These are phyloP conservation scores for Onychostruthus taczanowskii DNA, from an alignment of 2,113 vertebrate species.

Conservation along the genomic window DNA sequence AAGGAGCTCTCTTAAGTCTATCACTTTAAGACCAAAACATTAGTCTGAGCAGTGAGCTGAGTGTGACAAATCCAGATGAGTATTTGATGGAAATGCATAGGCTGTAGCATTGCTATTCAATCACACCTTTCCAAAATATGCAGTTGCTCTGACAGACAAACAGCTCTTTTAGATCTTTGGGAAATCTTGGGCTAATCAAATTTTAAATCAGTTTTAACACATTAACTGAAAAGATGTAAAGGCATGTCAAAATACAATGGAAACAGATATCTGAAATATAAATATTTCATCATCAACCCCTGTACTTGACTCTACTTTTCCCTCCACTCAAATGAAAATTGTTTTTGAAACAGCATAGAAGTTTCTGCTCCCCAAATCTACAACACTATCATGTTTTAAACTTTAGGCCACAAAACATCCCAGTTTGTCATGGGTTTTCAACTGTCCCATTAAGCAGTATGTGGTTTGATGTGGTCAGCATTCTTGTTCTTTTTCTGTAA, in stretches of 20 bases:
- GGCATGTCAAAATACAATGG: not conserved
- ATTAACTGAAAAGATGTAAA: not conserved
- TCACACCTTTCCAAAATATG: not conserved
- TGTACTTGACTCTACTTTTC: not conserved
- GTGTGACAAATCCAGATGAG: not conserved
- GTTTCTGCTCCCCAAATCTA: not conserved
- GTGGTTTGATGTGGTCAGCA: not conserved
- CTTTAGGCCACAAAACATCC: not conserved
- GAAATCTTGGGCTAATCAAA: constrained; percentile 19
- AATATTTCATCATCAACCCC: not conserved
- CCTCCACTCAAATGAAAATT: not conserved
- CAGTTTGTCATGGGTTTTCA: not conserved
- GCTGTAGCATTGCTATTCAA: not conserved
- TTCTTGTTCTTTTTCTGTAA: not conserved
- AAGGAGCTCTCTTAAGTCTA: not conserved
- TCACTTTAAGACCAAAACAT: not conserved
- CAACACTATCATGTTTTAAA: not conserved
- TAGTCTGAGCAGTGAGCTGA: not conserved
- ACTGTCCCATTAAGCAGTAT: not conserved
- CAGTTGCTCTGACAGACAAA: not conserved
- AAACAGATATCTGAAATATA: not conserved
- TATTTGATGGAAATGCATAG: not conserved
- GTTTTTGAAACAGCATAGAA: not conserved
- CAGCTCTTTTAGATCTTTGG: not conserved
- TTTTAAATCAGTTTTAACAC: not conserved